Percentiles rank a stretch among this genome's conserved stretches.
phyloP scores from a whole-genome alignment of 30 jellyfish, hydroid and myxozoan species.

The Sanderia malayensis region DNA sequence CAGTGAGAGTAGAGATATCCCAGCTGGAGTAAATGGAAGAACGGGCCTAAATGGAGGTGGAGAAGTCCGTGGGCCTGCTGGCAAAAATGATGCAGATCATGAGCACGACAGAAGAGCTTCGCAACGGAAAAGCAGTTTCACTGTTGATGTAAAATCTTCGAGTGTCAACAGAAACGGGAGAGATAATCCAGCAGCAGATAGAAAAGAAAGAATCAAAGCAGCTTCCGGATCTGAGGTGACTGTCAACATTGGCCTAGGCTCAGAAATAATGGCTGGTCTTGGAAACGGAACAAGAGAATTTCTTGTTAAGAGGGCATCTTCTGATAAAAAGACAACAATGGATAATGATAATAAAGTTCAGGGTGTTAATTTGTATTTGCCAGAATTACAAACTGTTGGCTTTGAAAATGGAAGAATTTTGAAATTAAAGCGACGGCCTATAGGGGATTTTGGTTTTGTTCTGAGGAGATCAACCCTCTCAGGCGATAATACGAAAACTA shows the following conservation, averaged over 20 bases:
- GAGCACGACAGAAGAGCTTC: not conserved
- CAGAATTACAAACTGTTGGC: conserved; percentile 44
- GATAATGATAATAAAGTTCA: not conserved
- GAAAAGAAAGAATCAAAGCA: conserved; percentile 48
- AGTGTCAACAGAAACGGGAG: not conserved
- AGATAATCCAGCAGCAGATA: not conserved
- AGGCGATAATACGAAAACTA: conserved; percentile 35
- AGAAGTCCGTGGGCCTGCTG: not conserved
- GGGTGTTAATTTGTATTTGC: conserved; percentile 67
- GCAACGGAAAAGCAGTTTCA: not conserved
- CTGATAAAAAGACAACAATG: not conserved
- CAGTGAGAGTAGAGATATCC: conserved; percentile 22
- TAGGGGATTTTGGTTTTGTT: conserved; percentile 91
- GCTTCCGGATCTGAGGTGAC: conserved; percentile 62
- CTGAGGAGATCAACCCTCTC: conserved; percentile 66
- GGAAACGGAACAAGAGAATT: conserved; percentile 51
- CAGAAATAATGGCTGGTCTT: conserved; percentile 64
- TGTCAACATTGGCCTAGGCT: conserved; percentile 42
- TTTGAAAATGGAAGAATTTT: conserved; percentile 56
- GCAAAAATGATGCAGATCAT: not conserved
- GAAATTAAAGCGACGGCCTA: conserved; percentile 49
- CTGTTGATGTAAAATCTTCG: not conserved
- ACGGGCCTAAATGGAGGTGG: conserved; percentile 15
- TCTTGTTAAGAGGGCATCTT: too few species aligned
- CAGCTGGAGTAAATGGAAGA: conserved; percentile 48